Evolutionary conservation across 2,113 vertebrate species (phyloP).

Genomic region (Cryptoleucopteryx plumbea): DNA sequence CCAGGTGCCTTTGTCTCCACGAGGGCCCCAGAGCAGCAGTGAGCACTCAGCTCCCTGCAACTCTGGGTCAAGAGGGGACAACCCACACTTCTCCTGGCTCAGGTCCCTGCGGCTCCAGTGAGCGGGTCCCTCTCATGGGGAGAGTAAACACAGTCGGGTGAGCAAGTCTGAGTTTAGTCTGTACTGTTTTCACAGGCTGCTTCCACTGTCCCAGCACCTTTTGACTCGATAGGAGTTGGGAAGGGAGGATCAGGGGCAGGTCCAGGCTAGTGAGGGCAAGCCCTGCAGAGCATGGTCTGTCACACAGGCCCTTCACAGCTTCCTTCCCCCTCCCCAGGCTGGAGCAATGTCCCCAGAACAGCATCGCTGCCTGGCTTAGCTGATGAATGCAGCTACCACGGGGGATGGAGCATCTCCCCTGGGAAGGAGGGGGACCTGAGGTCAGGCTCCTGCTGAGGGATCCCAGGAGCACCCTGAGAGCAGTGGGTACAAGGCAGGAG

Average conservation of each 20-base stretch:
- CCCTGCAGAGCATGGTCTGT: neutral
- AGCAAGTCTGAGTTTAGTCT: neutral
- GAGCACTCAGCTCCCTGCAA: neutral
- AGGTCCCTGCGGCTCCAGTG: neutral
- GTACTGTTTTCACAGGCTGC: neutral
- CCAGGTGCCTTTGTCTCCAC: neutral
- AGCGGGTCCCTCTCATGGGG: neutral
- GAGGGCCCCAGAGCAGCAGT: neutral
- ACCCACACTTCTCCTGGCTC: neutral
- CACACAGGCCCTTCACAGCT: neutral
- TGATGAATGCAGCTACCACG: neutral
- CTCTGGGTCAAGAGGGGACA: neutral
- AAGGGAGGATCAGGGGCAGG: neutral
- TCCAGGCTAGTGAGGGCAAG: neutral
- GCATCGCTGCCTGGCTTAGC: neutral
- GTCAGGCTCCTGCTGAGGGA: neutral
- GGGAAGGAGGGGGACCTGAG: neutral
- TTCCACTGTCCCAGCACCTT: neutral
- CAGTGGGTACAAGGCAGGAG: neutral
- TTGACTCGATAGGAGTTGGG: neutral
- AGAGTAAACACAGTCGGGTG: neutral
- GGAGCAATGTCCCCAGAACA: neutral
- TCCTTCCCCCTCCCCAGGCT: neutral
- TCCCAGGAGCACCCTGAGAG: neutral
- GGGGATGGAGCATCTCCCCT: neutral